Evolutionary conservation across 2,797 vertebrate species (phyloP), one percentile per base, ranked within the genome.

Genomic region (Ctenopoma multispine): DNA sequence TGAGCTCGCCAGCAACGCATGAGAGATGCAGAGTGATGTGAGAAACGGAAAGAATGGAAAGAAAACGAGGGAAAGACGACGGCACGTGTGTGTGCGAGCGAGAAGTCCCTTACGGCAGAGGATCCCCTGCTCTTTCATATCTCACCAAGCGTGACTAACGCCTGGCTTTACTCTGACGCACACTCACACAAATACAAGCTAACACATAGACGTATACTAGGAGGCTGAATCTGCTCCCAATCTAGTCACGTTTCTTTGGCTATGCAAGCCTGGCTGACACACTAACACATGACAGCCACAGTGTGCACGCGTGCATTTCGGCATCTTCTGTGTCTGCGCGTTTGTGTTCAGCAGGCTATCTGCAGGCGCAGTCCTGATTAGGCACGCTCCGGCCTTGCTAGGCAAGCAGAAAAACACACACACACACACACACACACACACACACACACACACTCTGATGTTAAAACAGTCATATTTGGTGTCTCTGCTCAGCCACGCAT

Each of bases 101-200:
- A 82, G 85, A 87, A 83, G 87, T 83, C 85, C 90, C 92, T 91
- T 83, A 87, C 83, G 87, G 91, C 91, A 77, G 89, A 91, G 91
- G 90, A 88, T 91, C 85, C 88, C 88, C 88, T 85, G 83, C 87
- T 88, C 89, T 92, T 92, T 92, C 89, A 88, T 82, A 84, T 90
- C 82, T 90, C 69, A 80, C 86, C 83, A 88, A 89, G 90, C 90
- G 76, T 91, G 87, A 92, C 84, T 92, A 92, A 92, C 38, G 44
- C 76, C 66, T 84, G 72, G 78, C 82, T 87, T 81, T 82, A 77
- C 76, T 54, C 85, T 78, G 60, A 68, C 61, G 51, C 74, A 48
- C 27, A 57, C 57, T 31, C n/a, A 50, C 55, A 34, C 44, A 40
- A 9, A 55, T 12, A 59, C 50, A 75, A 41, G 63, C 55, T 0